Percentiles rank a stretch among this genome's conserved stretches.
Conservation (phyloP, 1,140 invertebrate species). For the Subanguina moxae region DNA sequence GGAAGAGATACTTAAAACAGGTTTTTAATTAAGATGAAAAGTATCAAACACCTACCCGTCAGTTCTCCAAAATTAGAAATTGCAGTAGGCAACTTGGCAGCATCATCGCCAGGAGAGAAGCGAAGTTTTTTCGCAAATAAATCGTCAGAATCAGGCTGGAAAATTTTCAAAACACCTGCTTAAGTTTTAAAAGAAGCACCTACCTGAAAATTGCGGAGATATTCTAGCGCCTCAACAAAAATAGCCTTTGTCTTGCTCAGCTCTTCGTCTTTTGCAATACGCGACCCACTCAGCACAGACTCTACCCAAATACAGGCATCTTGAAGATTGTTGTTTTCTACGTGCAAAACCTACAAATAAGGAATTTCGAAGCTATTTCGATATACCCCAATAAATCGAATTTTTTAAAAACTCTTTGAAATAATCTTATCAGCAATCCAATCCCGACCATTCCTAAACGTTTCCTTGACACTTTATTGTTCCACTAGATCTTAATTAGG, state of each 20-base stretch:
- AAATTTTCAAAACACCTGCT: not conserved
- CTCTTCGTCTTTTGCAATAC: slow-evolving; percentile 48
- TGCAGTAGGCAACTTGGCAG: slow-evolving; percentile 52
- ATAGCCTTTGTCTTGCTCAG: slow-evolving; percentile 47
- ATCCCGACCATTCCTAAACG: too few relatives aligned
- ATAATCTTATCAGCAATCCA: too few relatives aligned
- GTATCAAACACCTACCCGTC: slow-evolving; percentile 9
- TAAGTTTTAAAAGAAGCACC: not conserved
- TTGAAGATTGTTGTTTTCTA: slow-evolving; percentile 41
- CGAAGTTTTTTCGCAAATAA: slow-evolving; percentile 55
- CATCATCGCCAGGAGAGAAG: slow-evolving; percentile 58
- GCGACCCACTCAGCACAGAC: slow-evolving; percentile 35
- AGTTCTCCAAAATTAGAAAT: slow-evolving; percentile 58
- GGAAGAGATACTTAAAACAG: slow-evolving; percentile 42
- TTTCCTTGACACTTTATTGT: too few relatives aligned
- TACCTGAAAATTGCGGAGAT: slow-evolving; percentile 56
- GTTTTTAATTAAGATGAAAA: slow-evolving; percentile 15
- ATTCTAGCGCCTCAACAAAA: slow-evolving; percentile 57
- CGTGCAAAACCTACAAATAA: slow-evolving; percentile 22
- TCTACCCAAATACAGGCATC: slow-evolving; percentile 53
- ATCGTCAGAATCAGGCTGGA: slow-evolving; percentile 55
- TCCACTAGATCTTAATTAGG: too few relatives aligned
- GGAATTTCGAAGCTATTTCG: not conserved
- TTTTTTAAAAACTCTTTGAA: too few relatives aligned
- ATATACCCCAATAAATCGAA: too few relatives aligned